phyloP scores from a whole-genome alignment of 1,140 invertebrate species.

The Potamilus streckersoni region DNA sequence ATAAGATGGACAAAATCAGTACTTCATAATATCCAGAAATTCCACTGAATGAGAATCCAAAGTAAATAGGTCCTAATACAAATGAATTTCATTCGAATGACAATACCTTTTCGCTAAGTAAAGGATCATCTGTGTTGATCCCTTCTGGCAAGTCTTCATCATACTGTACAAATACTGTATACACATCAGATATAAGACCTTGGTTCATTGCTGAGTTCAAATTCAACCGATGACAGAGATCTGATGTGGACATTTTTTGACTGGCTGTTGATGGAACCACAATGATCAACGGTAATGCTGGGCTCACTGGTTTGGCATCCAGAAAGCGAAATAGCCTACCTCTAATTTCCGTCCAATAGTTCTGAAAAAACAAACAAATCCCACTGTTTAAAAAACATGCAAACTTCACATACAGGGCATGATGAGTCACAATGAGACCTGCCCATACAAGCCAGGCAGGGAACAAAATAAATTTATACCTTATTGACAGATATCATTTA shows the following conservation, averaged over 20 bases:
- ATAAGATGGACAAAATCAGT: too few relatives aligned
- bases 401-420: not conserved
- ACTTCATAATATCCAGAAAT: too few relatives aligned
- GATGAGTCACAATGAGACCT: not conserved
- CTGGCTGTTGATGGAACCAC: conserved; percentile 36
- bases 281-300: conserved; percentile 52
- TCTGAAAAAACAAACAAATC: conserved; percentile 26
- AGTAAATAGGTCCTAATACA: too few relatives aligned
- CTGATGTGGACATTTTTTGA: conserved; percentile 20
- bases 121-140: conserved; percentile 29
- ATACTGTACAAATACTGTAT: conserved; percentile 16
- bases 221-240: conserved; percentile 33
- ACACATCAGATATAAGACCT: conserved; percentile 37
- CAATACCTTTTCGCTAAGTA: conserved; percentile 33
- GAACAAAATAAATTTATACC: not conserved
- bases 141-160: conserved; percentile 15
- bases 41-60: too few relatives aligned
- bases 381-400: not conserved
- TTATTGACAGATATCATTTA: not conserved
- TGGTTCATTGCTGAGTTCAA: conserved; percentile 38
- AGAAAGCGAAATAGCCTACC: conserved; percentile 45
- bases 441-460: not conserved
- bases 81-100: too few relatives aligned
- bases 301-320: conserved; percentile 41
- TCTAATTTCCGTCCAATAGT: conserved; percentile 44